Conservation (phyloP, 2,888 invertebrate species). For the Ernsta delagoae region DNA sequence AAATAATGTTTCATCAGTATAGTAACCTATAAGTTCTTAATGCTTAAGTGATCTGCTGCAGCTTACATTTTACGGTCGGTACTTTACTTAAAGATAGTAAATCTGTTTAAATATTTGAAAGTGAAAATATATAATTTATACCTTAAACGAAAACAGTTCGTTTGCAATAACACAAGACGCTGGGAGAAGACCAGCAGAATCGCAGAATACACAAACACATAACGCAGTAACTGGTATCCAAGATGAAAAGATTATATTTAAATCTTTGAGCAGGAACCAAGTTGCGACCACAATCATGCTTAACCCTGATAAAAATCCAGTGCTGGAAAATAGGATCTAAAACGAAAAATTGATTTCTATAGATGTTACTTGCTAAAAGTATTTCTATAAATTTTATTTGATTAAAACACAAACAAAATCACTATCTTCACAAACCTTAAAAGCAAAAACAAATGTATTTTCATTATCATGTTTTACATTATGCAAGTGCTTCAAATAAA, state of each 20-base stretch:
- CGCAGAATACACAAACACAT: conserved; percentile 64
- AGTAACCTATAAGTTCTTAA: no score
- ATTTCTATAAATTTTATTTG: no score
- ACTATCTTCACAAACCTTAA: no score
- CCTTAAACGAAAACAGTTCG: conserved; percentile 63
- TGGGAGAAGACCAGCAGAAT: conserved; percentile 66
- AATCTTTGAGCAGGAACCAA: conserved; percentile 46
- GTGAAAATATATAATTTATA: conserved; percentile 21
- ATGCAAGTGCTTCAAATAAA: no score
- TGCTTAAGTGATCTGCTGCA: no score
- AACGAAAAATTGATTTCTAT: conserved; percentile 18
- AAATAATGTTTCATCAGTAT: no score
- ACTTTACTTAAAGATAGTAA: no score
- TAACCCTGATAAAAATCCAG: conserved; percentile 45
- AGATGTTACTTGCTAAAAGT: background rate
- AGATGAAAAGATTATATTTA: conserved; percentile 39
- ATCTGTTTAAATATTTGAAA: no score
- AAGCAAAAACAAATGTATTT: no score
- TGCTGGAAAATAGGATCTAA: conserved; percentile 45
- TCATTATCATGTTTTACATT: no score
- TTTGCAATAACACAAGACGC: conserved; percentile 63
- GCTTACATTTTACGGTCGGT: no score
- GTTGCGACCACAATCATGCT: conserved; percentile 47
- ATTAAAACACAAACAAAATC: background rate
- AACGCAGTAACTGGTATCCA: conserved; percentile 56